Conservation (phyloP, 2,113 vertebrate species). For the Callospermophilus lateralis region DNA sequence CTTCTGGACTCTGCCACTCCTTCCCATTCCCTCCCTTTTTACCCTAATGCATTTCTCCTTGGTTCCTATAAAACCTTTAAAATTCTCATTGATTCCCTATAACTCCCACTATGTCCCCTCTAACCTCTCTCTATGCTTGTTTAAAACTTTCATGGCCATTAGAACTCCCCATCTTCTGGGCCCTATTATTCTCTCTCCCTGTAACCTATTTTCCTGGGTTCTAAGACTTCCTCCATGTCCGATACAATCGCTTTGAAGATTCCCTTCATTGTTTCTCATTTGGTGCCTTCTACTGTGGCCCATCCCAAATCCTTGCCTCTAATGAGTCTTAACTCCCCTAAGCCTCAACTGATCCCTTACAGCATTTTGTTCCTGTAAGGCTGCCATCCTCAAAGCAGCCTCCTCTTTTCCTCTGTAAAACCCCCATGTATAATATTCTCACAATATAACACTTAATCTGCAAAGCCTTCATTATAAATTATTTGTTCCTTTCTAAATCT, state of each 20-base stretch:
- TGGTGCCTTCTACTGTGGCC: not conserved
- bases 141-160: no score
- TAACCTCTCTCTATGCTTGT: no score
- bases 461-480: not conserved
- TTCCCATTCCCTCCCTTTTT: not conserved
- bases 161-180: no score
- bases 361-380: not conserved
- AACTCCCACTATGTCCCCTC: no score
- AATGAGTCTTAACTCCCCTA: not conserved
- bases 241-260: not conserved
- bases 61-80: no score
- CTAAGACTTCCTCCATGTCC: not conserved
- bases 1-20: not conserved
- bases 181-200: not conserved
- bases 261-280: not conserved
- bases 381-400: not conserved
- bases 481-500: not conserved
- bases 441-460: not conserved
- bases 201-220: not conserved
- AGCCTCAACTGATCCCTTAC: not conserved
- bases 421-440: not conserved
- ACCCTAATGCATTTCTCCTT: no score
- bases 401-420: not conserved
- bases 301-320: not conserved
- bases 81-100: no score